phyloP scores from a whole-genome alignment of 2,888 invertebrate genomes.

The Strigamia transsilvanica region DNA sequence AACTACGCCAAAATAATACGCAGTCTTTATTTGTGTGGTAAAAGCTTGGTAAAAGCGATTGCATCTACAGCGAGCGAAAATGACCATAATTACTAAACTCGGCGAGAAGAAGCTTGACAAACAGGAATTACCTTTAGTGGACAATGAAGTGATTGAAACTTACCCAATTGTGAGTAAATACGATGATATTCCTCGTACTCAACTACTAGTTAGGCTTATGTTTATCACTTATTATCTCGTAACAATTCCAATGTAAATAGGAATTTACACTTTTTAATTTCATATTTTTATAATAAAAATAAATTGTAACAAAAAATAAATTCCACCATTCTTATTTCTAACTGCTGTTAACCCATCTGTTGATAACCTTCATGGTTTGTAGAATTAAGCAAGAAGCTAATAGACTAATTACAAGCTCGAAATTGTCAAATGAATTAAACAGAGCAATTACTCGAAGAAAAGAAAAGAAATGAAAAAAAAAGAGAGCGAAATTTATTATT shows the following conservation, averaged over 20 bases:
- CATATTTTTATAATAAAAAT: too few relatives aligned
- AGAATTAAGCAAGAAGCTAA: too few relatives aligned
- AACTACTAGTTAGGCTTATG: too few relatives aligned
- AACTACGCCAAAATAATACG: neutral
- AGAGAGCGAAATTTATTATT: too few relatives aligned
- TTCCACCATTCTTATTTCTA: neutral
- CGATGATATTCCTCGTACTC: too few relatives aligned
- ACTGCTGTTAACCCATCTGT: neutral
- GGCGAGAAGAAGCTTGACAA: slow-evolving; percentile 76
- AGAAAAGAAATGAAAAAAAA: neutral
- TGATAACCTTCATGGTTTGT: neutral
- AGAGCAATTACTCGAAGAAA: neutral
- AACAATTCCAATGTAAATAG: too few relatives aligned
- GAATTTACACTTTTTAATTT: too few relatives aligned
- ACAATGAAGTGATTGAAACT: slow-evolving; percentile 60
- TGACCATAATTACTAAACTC: slow-evolving; percentile 83
- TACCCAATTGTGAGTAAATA: slow-evolving; percentile 29
- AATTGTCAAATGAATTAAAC: too few relatives aligned
- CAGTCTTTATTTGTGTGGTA: too few relatives aligned
- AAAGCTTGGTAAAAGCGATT: too few relatives aligned
- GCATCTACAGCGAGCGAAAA: slow-evolving; percentile 61
- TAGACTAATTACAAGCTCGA: too few relatives aligned
- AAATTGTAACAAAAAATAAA: neutral
- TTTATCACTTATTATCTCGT: too few relatives aligned
- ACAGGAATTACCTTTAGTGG: slow-evolving; percentile 72